Percentiles rank a stretch among this genome's conserved stretches.
phyloP scores from a whole-genome alignment of 2,888 invertebrate species.

The Tortricodes alternella region DNA sequence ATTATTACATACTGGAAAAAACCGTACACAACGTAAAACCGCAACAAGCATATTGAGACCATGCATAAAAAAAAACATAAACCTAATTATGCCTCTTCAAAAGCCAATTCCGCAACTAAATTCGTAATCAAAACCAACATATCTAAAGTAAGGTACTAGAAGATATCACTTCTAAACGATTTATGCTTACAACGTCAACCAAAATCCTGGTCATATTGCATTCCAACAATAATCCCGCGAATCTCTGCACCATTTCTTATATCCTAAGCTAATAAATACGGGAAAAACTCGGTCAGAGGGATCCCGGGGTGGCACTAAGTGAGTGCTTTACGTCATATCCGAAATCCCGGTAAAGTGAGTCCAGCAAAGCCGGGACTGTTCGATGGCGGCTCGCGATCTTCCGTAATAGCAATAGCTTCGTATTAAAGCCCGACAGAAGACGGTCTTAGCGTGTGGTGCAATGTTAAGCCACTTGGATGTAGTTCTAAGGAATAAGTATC shows the following conservation, averaged over 20 bases:
- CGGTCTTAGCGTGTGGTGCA: slow-evolving; percentile 67
- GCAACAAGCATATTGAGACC: no score
- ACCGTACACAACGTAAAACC: no score
- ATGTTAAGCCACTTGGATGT: slow-evolving; percentile 33
- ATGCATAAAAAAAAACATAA: background rate
- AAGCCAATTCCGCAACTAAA: no score
- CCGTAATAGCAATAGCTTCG: slow-evolving; percentile 82
- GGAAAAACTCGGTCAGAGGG: slow-evolving; percentile 74
- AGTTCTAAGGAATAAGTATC: no score
- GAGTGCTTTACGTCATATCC: slow-evolving; percentile 82
- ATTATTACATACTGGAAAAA: no score
- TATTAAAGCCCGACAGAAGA: slow-evolving; percentile 77
- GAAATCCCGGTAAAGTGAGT: slow-evolving; percentile 82
- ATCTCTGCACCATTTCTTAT: slow-evolving; percentile 65
- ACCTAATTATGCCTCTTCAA: background rate
- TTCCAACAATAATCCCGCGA: slow-evolving; percentile 62
- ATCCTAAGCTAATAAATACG: slow-evolving; percentile 75
- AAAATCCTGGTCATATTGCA: slow-evolving; percentile 59
- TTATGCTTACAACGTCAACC: slow-evolving; percentile 39
- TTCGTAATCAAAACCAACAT: background rate
- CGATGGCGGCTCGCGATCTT: slow-evolving; percentile 80
- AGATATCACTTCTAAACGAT: slow-evolving; percentile 24
- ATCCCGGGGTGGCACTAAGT: slow-evolving; percentile 60
- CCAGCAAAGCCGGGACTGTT: slow-evolving; percentile 74
- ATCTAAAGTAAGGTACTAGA: background rate